Evolutionary conservation across 1,140 invertebrate species (phyloP), one percentile per base, ranked within the genome.

Genomic region (Trachymyrmex septentrionalis): DNA sequence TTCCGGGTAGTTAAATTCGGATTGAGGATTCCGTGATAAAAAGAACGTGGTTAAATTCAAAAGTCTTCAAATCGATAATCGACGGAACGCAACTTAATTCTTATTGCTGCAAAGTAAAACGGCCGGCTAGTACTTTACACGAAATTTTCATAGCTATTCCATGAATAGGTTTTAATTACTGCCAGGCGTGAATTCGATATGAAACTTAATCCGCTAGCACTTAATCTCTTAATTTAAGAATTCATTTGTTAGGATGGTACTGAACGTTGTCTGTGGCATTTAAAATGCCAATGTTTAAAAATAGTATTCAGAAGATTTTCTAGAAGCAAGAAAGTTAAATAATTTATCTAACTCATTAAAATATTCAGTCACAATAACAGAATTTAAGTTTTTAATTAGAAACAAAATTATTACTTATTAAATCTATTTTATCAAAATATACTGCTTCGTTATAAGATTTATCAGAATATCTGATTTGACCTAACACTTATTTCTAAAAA

Each of bases 101-200:
- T 55, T 81, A 71, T 57, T 48, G 14, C 27, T 34, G 27, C n/a
- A 9, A 59, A 61, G 21, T 27, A 16, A 0, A 21, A 27, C 14
- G 1, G 14, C 64, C 30, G 2, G 14, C 64, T n/a, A 69, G 5
- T 1, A 30, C 10, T 82, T 71, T 59, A 53, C 30, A 16, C 24
- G 4, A 44, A 2, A n/a, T 19, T 71, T 61, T 4, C 27, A 50
- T 21, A 73, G n/a, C n/a, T 59, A 75, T 59, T 75, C n/a, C n/a
- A 24, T 73, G 38, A 80, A 69, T 72, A 72, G 7, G 1, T 53
- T 59, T 61, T 73, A 82, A 82, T 82, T 82, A 24, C 30, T n/a
- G 30, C 2, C 44, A 12, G 7, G 19, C 38, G n/a, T 48, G 19
- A 67, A 80, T 66, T 38, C 14, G 48, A 66, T 57, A 38, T 69